Percentiles rank a stretch among this genome's conserved stretches.
Evolutionary conservation across 2,113 vertebrate genomes (phyloP).

Genomic region (Thomomys bottae): DNA sequence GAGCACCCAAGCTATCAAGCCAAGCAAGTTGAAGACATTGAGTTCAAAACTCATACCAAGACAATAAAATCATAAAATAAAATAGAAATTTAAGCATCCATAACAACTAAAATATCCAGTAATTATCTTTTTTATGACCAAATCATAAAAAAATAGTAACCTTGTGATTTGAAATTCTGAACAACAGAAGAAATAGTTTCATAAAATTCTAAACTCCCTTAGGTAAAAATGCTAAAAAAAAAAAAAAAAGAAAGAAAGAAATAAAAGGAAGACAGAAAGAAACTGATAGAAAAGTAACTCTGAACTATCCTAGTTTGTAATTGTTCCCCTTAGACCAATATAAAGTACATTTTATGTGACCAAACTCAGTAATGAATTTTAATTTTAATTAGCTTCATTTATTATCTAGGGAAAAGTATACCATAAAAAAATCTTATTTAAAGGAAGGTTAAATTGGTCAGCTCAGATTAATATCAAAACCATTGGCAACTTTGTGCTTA

Average conservation of each 20-base stretch:
- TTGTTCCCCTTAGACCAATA: constrained; percentile 13
- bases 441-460: constrained; percentile 51
- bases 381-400: constrained; percentile 67
- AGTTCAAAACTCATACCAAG: too few species aligned
- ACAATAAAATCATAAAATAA: too few species aligned
- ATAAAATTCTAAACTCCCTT: constrained; percentile 16
- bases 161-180: constrained; percentile 30
- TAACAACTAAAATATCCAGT: not conserved
- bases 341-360: constrained; percentile 20
- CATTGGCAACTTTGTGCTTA: constrained; percentile 26
- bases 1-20: too few species aligned
- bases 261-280: too few species aligned
- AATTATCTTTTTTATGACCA: not conserved
- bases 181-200: not conserved
- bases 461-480: constrained; percentile 55
- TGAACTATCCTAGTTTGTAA: constrained; percentile 48
- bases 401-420: constrained; percentile 42
- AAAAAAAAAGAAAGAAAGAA: too few species aligned
- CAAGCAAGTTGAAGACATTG: too few species aligned
- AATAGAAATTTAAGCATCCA: not conserved
- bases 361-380: constrained; percentile 61
- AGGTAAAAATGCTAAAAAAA: constrained; percentile 23
- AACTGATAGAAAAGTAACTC: constrained; percentile 31
- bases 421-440: constrained; percentile 64
- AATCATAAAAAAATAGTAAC: not conserved